phyloP scores from a whole-genome alignment of 2,888 invertebrate species.

The Globia sparganii region DNA sequence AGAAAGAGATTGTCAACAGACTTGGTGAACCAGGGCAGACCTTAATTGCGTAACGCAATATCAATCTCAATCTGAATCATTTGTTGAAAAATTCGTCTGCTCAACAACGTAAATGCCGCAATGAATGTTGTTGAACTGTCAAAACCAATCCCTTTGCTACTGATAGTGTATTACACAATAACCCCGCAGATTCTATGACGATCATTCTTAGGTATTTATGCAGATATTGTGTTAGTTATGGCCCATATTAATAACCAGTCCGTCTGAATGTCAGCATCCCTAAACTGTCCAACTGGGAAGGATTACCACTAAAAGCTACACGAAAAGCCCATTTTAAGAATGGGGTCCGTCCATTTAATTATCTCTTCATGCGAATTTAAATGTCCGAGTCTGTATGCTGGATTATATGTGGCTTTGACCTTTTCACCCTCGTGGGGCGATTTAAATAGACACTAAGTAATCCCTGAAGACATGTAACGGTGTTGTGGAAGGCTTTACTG shows the following conservation, averaged over 20 bases:
- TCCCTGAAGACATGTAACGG: slow-evolving; percentile 38
- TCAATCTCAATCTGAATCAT: too few species aligned
- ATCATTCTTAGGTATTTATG: not conserved
- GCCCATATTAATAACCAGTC: not conserved
- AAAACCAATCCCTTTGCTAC: too few species aligned
- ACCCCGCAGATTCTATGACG: not conserved
- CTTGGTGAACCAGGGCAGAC: not conserved
- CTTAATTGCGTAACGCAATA: too few species aligned
- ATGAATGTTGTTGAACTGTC: too few species aligned
- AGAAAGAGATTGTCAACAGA: not conserved
- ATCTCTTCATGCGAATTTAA: slow-evolving; percentile 16
- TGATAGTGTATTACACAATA: too few species aligned
- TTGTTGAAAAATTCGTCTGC: too few species aligned
- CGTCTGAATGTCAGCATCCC: not conserved
- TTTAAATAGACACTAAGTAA: slow-evolving; percentile 43
- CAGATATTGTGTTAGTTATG: not conserved
- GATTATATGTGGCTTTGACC: slow-evolving; percentile 21
- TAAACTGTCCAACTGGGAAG: not conserved
- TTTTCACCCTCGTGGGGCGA: slow-evolving; percentile 22
- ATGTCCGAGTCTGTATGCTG: not conserved
- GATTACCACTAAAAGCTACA: slow-evolving; percentile 3
- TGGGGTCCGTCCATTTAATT: not conserved
- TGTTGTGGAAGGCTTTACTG: slow-evolving; percentile 30
- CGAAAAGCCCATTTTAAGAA: slow-evolving; percentile 6
- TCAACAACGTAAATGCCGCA: too few species aligned